These are phyloP conservation scores for Athripsodes cinereus DNA, from an alignment of 2,888 invertebrate species.

Conservation along the genomic window DNA sequence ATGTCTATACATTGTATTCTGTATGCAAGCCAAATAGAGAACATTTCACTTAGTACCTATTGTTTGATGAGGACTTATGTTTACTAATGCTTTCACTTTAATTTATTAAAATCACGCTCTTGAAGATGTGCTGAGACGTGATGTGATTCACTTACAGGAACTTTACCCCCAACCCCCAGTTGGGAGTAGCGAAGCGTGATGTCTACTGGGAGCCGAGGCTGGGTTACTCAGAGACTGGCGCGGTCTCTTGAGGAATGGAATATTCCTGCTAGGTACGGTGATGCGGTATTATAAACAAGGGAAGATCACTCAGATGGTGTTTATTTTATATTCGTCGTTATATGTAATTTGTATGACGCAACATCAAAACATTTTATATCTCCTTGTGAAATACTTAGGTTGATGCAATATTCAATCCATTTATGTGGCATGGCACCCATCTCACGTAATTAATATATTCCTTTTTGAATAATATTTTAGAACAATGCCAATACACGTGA, in stretches of 20 bases:
- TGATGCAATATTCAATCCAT: no score
- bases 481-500: no score
- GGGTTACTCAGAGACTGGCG: not conserved
- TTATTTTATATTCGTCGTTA: no score
- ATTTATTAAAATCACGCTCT: conserved; percentile 1
- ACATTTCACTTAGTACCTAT: no score
- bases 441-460: no score
- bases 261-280: not conserved
- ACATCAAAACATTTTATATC: no score
- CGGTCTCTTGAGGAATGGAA: not conserved
- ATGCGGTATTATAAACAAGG: not conserved
- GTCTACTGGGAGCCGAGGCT: not conserved
- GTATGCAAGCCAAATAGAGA: no score
- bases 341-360: not conserved
- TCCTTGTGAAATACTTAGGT: no score
- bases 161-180: not conserved
- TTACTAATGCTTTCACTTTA: not conserved
- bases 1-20: no score
- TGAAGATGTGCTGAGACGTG: not conserved
- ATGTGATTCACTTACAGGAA: not conserved
- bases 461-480: no score
- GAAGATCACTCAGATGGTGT: not conserved
- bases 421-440: no score
- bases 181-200: not conserved
- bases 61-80: not conserved